These are phyloP conservation scores for Poecilia latipinna DNA, from an alignment of 2,113 vertebrate genomes.

Conservation along the genomic window DNA sequence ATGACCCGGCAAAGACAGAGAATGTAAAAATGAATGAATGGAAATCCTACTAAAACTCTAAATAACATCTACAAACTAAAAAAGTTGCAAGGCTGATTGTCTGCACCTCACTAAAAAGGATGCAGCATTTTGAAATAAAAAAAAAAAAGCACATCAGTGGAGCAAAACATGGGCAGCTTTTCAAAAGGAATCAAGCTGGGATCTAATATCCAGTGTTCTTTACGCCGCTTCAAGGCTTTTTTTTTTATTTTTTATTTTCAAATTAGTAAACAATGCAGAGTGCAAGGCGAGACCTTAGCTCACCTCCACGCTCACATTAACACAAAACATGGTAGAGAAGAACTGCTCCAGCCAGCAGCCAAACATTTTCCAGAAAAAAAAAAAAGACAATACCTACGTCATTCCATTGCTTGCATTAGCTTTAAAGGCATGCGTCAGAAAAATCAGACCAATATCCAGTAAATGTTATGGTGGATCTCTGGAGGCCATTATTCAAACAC, in stretches of 20 bases:
- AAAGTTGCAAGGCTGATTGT: background rate
- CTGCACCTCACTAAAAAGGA: background rate
- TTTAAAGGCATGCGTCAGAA: constrained; percentile 20
- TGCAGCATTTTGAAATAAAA: background rate
- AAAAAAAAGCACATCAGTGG: too few species aligned
- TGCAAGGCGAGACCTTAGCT: background rate
- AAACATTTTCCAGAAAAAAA: constrained; percentile 25
- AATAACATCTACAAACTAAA: background rate
- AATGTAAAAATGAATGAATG: background rate
- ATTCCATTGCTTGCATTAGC: constrained; percentile 21
- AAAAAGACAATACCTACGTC: constrained; percentile 23
- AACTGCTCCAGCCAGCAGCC: constrained; percentile 23
- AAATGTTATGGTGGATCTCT: constrained; percentile 20
- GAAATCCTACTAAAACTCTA: background rate
- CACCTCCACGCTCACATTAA: background rate
- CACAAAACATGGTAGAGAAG: constrained; percentile 4
- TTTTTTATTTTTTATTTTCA: too few species aligned
- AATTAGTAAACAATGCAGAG: background rate
- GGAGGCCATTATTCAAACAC: constrained; percentile 23
- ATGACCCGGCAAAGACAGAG: too few species aligned
- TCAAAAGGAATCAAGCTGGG: background rate
- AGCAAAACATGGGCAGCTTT: background rate
- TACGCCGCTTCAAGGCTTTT: background rate
- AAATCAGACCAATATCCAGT: background rate
- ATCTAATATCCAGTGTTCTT: background rate